Conservation (phyloP, 2,888 invertebrate genomes). For the Ichneumoninae sp. region DNA sequence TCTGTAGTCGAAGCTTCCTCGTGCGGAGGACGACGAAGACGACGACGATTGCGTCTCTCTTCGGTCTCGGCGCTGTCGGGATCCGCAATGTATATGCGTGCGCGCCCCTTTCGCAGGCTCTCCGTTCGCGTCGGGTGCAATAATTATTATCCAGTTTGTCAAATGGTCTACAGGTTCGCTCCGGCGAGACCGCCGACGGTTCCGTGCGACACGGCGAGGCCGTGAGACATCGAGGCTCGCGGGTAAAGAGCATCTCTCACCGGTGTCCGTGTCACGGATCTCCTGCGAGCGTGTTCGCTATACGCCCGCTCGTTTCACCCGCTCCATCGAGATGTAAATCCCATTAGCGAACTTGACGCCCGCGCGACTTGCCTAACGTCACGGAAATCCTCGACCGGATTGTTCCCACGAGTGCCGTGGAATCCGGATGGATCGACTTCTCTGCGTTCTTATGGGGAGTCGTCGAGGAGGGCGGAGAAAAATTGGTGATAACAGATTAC, state of each 20-base stretch:
- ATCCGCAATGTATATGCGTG: slow-evolving; percentile 37
- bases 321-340: slow-evolving; percentile 76
- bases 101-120: slow-evolving; percentile 18
- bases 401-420: background rate
- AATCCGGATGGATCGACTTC: background rate
- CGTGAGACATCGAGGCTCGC: slow-evolving; percentile 39
- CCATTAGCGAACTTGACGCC: slow-evolving; percentile 78
- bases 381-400: background rate
- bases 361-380: slow-evolving; percentile 64
- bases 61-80: slow-evolving; percentile 5
- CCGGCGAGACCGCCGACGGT: background rate
- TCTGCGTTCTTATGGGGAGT: background rate
- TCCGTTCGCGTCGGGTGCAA: slow-evolving; percentile 59
- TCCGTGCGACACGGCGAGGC: slow-evolving; percentile 5
- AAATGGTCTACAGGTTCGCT: slow-evolving; percentile 67
- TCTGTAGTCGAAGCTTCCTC: slow-evolving; percentile 12
- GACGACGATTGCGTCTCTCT: slow-evolving; percentile 49
- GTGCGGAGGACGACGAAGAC: slow-evolving; percentile 35
- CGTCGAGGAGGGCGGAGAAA: background rate
- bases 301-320: slow-evolving; percentile 33
- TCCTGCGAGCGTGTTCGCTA: slow-evolving; percentile 5
- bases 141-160: slow-evolving; percentile 78
- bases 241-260: slow-evolving; percentile 22
- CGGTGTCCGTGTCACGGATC: slow-evolving; percentile 63
- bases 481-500: background rate